Evolutionary conservation across 2,113 vertebrate species (phyloP).

Genomic region (Gasterosteus nipponicus): DNA sequence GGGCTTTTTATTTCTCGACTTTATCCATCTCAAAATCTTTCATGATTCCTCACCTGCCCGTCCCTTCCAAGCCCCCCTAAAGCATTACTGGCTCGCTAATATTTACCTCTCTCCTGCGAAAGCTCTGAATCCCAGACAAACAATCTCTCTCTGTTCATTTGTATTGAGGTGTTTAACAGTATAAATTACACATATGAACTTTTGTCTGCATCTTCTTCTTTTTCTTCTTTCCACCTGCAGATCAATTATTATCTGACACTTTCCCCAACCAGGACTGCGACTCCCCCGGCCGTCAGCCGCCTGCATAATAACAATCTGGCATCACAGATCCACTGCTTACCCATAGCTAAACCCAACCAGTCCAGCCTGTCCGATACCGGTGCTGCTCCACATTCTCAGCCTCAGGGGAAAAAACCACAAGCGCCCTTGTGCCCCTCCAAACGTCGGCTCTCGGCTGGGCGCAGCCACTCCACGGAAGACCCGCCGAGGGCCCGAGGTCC

Average conservation of each 20-base stretch:
- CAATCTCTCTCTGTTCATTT: slow-evolving; percentile 9
- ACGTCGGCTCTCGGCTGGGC: slow-evolving; percentile 85
- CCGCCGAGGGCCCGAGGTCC: slow-evolving; percentile 40
- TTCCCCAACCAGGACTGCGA: slow-evolving; percentile 87
- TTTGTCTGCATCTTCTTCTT: not conserved
- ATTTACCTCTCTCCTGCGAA: slow-evolving; percentile 43
- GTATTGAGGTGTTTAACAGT: not conserved
- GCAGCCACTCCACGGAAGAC: slow-evolving; percentile 86
- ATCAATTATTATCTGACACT: slow-evolving; percentile 92
- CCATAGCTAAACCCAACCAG: slow-evolving; percentile 58
- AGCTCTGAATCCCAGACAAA: slow-evolving; percentile 21
- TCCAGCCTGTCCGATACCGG: slow-evolving; percentile 40
- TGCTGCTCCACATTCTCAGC: slow-evolving; percentile 39
- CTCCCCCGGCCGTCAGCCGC: slow-evolving; percentile 82
- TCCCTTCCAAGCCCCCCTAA: not conserved
- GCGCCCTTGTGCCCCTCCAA: slow-evolving; percentile 77
- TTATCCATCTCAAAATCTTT: not conserved
- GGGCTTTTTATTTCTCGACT: not conserved
- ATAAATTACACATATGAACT: not conserved
- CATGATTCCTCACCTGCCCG: slow-evolving; percentile 1
- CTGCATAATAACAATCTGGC: slow-evolving; percentile 76
- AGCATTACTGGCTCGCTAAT: slow-evolving; percentile 39
- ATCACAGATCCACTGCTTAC: slow-evolving; percentile 52
- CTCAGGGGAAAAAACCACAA: slow-evolving; percentile 38
- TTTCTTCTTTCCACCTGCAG: slow-evolving; percentile 73